phyloP scores from a whole-genome alignment of 2,113 vertebrate genomes.

The Litocranius walleri region DNA sequence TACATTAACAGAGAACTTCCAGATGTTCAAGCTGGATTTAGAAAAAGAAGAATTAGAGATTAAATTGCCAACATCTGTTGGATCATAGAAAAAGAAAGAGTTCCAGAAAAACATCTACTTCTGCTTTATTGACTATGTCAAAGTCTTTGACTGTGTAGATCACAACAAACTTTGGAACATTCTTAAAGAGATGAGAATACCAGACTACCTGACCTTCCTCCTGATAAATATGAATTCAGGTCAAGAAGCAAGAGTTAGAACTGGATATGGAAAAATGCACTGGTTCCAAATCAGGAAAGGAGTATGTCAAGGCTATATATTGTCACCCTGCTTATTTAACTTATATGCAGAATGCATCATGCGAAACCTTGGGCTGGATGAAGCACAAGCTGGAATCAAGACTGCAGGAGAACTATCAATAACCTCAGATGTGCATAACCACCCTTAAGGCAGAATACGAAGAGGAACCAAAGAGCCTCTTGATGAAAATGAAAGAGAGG shows the following conservation, averaged over 20 bases:
- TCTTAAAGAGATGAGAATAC: background rate
- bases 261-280: background rate
- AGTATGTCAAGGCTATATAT: background rate
- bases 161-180: background rate
- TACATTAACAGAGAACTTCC: background rate
- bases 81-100: background rate
- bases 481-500: background rate
- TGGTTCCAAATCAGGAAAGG: background rate
- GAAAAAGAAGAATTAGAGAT: background rate
- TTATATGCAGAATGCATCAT: background rate
- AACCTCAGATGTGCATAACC: background rate
- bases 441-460: rapidly evolving
- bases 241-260: background rate
- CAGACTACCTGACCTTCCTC: background rate
- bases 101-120: background rate
- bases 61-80: background rate
- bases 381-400: background rate
- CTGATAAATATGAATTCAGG: background rate
- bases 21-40: background rate
- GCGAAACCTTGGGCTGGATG: background rate
- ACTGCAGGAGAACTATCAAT: background rate
- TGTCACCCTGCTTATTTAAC: background rate
- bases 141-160: background rate
- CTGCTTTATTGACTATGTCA: background rate
- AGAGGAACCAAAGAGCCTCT: background rate